Percentiles rank a stretch among this genome's conserved stretches.
phyloP scores from a whole-genome alignment of 2,888 invertebrate genomes.

The Drosophila kambysellisi region DNA sequence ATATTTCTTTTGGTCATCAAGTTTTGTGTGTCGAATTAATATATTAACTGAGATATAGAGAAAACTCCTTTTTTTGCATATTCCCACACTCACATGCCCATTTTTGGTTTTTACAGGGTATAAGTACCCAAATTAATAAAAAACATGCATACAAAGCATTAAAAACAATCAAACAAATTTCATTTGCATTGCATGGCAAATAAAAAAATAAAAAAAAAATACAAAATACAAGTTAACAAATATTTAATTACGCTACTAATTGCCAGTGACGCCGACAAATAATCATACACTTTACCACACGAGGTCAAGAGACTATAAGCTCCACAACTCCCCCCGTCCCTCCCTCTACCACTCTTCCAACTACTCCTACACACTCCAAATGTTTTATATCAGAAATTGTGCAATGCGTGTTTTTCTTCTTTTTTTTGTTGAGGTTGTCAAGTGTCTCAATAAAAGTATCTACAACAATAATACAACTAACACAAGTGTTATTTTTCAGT shows the following conservation, averaged over 20 bases:
- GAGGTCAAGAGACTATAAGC: constrained; percentile 68
- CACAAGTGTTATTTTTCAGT: constrained; percentile 53
- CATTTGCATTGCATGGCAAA: constrained; percentile 23
- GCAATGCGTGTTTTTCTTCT: constrained; percentile 34
- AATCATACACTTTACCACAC: constrained; percentile 36
- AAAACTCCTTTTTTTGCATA: accelerated
- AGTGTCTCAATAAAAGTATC: constrained; percentile 46
- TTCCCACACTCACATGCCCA: not conserved
- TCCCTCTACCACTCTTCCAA: not conserved
- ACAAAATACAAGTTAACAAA: constrained; percentile 58
- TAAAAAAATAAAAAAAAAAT: not conserved
- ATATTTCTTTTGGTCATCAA: not conserved
- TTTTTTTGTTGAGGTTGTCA: constrained; percentile 33
- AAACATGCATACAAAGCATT: constrained; percentile 16
- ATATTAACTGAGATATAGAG: not conserved
- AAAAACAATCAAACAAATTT: constrained; percentile 29
- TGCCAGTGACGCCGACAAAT: constrained; percentile 57
- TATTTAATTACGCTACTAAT: constrained; percentile 79
- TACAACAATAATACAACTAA: constrained; percentile 30
- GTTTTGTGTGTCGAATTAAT: not conserved
- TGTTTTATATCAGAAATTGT: constrained; percentile 51
- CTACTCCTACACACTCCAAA: not conserved
- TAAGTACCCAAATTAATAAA: constrained; percentile 27
- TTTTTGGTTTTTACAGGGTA: constrained; percentile 20
- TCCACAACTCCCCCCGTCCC: not conserved